These are phyloP conservation scores for Mythimna pallens DNA, from an alignment of 2,888 invertebrate species.

Conservation along the genomic window DNA sequence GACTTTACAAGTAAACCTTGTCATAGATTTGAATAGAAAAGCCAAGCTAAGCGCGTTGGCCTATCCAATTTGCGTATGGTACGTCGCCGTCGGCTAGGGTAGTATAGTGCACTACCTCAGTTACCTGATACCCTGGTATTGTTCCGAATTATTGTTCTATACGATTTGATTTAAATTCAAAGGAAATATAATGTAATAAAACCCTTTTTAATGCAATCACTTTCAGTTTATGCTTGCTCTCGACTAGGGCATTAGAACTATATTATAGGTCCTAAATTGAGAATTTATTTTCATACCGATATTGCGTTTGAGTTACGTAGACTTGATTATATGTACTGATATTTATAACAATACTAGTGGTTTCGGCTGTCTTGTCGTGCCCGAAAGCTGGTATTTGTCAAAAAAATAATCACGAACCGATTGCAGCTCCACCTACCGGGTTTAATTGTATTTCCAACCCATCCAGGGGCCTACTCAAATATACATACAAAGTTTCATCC, in stretches of 20 bases:
- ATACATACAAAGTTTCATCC: no score
- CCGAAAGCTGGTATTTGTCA: no score
- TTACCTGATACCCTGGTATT: constrained; percentile 21
- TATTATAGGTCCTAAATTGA: not conserved
- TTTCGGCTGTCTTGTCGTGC: not conserved
- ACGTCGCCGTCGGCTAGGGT: constrained; percentile 43
- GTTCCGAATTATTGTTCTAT: constrained; percentile 39
- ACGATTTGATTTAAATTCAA: constrained; percentile 4
- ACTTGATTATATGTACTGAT: not conserved
- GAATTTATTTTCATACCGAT: not conserved
- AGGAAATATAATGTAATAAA: constrained; percentile 2
- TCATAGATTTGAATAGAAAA: constrained; percentile 45
- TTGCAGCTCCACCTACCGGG: no score
- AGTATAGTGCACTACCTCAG: constrained; percentile 17
- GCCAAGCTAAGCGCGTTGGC: constrained; percentile 34
- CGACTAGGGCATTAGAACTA: not conserved
- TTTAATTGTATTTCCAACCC: no score
- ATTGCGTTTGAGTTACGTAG: not conserved
- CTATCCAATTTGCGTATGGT: constrained; percentile 61
- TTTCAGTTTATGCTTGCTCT: constrained; percentile 1
- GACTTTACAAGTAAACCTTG: constrained; percentile 5
- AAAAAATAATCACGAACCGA: no score
- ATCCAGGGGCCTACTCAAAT: no score
- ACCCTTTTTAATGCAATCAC: constrained; percentile 4
- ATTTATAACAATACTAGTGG: not conserved